These are phyloP conservation scores for Rissa tridactyla DNA, from an alignment of 2,113 vertebrate species.

Conservation along the genomic window DNA sequence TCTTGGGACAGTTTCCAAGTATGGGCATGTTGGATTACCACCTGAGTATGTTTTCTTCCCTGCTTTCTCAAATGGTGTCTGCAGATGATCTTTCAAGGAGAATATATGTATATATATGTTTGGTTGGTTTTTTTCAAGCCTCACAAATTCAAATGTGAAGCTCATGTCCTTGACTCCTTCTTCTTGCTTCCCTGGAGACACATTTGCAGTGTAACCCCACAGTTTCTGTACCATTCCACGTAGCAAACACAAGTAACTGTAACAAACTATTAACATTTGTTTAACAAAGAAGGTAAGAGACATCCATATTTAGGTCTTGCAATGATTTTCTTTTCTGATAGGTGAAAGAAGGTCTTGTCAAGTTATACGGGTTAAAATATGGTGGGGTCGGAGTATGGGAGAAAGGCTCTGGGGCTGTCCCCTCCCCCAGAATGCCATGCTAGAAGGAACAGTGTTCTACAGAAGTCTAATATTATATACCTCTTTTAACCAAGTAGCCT, in stretches of 20 bases:
- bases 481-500: background rate
- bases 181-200: background rate
- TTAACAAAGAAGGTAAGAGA: background rate
- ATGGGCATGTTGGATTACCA: background rate
- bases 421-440: background rate
- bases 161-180: background rate
- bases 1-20: background rate
- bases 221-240: background rate
- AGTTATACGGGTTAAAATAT: background rate
- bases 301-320: background rate
- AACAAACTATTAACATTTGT: background rate
- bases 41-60: background rate
- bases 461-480: background rate
- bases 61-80: background rate
- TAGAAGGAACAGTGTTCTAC: background rate
- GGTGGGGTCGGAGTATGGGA: background rate
- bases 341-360: background rate
- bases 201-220: background rate
- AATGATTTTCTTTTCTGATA: background rate
- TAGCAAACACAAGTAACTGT: background rate
- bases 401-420: background rate
- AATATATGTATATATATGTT: too few relatives aligned
- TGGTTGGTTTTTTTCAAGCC: background rate
- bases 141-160: background rate
- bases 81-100: background rate